phyloP scores from a whole-genome alignment of 2,888 invertebrate genomes.

The Camponotus fellah region DNA sequence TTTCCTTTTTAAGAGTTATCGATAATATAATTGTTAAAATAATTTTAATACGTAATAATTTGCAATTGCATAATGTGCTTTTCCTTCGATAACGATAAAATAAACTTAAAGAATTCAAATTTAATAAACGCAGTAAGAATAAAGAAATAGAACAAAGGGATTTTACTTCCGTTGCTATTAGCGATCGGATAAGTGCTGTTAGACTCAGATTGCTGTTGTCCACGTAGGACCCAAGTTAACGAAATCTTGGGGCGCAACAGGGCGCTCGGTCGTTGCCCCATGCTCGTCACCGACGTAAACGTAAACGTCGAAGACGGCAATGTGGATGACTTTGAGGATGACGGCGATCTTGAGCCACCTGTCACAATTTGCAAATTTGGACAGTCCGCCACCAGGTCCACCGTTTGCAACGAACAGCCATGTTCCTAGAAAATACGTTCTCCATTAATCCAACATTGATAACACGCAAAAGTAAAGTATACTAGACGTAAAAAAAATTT shows the following conservation, averaged over 20 bases:
- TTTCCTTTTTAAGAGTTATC: not conserved
- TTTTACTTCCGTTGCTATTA: conserved; percentile 60
- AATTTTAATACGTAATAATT: not conserved
- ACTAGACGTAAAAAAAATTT: not conserved
- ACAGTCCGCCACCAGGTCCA: conserved; percentile 83
- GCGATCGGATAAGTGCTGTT: conserved; percentile 52
- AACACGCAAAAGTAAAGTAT: not conserved
- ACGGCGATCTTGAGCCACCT: conserved; percentile 70
- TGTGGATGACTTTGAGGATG: conserved; percentile 65
- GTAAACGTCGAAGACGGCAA: conserved; percentile 66
- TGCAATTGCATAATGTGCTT: not conserved
- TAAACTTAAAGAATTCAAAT: not conserved
- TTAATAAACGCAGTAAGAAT: not conserved
- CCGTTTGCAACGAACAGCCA: conserved; percentile 80
- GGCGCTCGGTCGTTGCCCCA: conserved; percentile 83
- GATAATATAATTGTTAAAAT: not conserved
- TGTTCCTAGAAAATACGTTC: conserved; percentile 69
- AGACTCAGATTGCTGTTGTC: conserved; percentile 85
- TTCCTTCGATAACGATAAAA: not conserved
- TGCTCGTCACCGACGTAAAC: conserved; percentile 70
- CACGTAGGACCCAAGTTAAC: conserved; percentile 92
- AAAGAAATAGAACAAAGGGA: not conserved
- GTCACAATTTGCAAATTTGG: conserved; percentile 73
- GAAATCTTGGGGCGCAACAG: conserved; percentile 89
- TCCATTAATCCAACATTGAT: not conserved